Base-by-base conservation (phyloP, 2,888 invertebrate species). In the Amphipyra tragopoginis region DNA sequence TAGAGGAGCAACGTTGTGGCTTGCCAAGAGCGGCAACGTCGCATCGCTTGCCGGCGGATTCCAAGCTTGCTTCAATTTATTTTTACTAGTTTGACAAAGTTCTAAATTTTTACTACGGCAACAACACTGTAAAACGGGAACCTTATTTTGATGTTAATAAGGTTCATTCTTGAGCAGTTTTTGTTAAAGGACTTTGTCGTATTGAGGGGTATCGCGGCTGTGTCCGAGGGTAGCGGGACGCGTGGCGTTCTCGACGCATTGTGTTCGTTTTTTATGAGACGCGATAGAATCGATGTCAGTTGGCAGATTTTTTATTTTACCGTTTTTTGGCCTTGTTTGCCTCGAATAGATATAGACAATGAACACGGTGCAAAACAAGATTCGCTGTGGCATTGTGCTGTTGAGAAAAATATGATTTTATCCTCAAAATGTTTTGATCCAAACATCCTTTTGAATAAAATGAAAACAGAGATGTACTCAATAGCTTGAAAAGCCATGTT, bases 201-300 rank as follows among this genome's bases (percentile, higher is more conserved):
- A 78, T 36, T 86, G 73, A 75, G 45, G 8, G 29, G 52, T 64
- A 62, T 61, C 65, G 74, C 65, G 75, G 77, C 79, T 83, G 75
- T 64, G 72, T 69, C 80, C 72, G 92, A 93, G 93, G 94, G 93
- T 93, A 90, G 93, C 93, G 93, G 91, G 92, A 90, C 93, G 93
- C 83, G 88, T 87, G 86, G 84, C 86, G 86, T 85, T 83, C 83
- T 85, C 85, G 86, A 85, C 88, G 91, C 91, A 91, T 91, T 92
- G 93, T 92, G 85, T 91, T 90, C 89, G 90, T 93, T 94, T 94
- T 93, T 92, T 88, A 79, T 81, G 85, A 87, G 74, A 77, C 79
- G 84, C 87, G 90, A 90, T 93, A 93, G 93, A 94, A 94, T 93
- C 90, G 93, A 94, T 93, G 94, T 93, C 94, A 94, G 94, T 94